phyloP scores from a whole-genome alignment of 1,140 invertebrate species.

The Drosophila ogumai region DNA sequence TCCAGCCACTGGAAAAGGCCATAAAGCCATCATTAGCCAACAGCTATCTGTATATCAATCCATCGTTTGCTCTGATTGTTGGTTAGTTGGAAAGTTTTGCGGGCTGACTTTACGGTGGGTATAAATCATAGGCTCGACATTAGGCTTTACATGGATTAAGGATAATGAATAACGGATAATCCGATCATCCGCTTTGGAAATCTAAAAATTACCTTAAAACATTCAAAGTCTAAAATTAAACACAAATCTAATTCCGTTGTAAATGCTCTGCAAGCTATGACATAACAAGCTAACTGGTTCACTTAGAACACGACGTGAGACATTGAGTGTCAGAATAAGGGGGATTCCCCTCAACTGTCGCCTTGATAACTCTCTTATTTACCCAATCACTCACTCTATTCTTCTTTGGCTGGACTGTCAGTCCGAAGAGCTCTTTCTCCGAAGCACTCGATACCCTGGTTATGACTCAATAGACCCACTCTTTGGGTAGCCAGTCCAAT shows the following conservation, averaged over 20 bases:
- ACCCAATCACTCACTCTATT: constrained; percentile 9
- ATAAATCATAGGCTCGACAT: constrained; percentile 43
- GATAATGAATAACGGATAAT: background rate
- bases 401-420: constrained; percentile 15
- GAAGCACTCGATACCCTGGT: constrained; percentile 28
- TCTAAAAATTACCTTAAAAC: background rate
- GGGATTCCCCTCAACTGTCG: constrained; percentile 14
- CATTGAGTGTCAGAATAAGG: constrained; percentile 13
- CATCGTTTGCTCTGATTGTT: constrained; percentile 67
- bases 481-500: constrained; percentile 40
- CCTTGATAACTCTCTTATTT: constrained; percentile 2
- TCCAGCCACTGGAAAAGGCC: constrained; percentile 48
- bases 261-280: background rate
- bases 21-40: constrained; percentile 61
- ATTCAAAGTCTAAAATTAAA: no score
- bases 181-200: background rate
- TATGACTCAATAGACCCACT: constrained; percentile 55
- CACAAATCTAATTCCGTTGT: background rate
- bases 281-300: constrained; percentile 1
- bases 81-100: constrained; percentile 62
- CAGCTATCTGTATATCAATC: constrained; percentile 20
- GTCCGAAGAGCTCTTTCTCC: constrained; percentile 21
- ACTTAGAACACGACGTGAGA: background rate
- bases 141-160: background rate
- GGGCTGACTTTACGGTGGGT: constrained; percentile 23